Conservation (phyloP, 2,888 invertebrate species). For the Eumacrocentrus americanus region DNA sequence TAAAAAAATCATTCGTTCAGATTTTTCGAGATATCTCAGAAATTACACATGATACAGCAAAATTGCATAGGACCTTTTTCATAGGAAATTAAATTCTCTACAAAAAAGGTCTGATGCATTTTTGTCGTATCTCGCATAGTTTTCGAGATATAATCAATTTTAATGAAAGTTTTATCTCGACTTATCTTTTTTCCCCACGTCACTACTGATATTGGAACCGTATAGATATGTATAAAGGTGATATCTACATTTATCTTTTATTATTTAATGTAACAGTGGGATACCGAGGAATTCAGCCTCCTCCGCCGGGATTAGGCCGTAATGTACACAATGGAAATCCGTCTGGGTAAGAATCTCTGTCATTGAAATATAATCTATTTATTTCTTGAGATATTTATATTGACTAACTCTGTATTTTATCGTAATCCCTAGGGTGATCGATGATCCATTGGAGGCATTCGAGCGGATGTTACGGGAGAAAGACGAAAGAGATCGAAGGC, state of each 20-base stretch:
- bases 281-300: slow-evolving; percentile 64
- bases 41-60: no score
- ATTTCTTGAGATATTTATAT: background rate
- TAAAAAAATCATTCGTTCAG: no score
- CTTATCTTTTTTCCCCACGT: no score
- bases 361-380: background rate
- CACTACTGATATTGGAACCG: no score
- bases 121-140: background rate
- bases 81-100: background rate
- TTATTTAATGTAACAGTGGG: slow-evolving; percentile 40
- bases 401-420: no score
- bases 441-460: slow-evolving; percentile 86
- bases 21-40: no score
- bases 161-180: no score
- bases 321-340: slow-evolving; percentile 63
- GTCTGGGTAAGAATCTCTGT: slow-evolving; percentile 59
- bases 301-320: slow-evolving; percentile 67
- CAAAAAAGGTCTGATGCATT: background rate
- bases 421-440: slow-evolving; percentile 69
- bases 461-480: slow-evolving; percentile 86
- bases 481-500: slow-evolving; percentile 73
- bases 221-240: slow-evolving; percentile 19
- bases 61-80: no score
- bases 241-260: slow-evolving; percentile 7
- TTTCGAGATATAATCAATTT: no score